Evolutionary conservation across 2,888 invertebrate species (phyloP).

Genomic region (Apodemia mormo): DNA sequence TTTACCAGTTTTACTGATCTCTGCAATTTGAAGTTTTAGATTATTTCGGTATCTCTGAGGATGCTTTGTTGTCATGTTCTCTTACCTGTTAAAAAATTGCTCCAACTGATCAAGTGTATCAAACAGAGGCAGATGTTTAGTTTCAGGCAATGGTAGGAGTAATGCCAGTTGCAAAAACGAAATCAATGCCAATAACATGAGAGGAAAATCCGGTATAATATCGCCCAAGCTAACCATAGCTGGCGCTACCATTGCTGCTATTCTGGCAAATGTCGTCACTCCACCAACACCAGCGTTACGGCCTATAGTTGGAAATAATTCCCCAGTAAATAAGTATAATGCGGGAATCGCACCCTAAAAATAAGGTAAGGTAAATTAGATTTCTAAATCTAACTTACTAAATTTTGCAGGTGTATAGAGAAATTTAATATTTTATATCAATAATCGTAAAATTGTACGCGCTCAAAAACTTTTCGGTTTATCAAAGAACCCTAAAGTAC

Average conservation of each 20-base stretch:
- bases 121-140: conserved; percentile 67
- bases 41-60: no score
- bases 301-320: conserved; percentile 89
- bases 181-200: conserved; percentile 54
- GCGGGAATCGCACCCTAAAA: conserved; percentile 76
- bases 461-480: no score
- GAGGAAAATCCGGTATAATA: conserved; percentile 51
- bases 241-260: conserved; percentile 87
- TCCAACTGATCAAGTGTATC: conserved; percentile 69
- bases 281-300: conserved; percentile 89
- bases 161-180: conserved; percentile 58
- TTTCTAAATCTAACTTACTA: no score
- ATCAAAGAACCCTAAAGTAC: no score
- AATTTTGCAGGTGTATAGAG: no score
- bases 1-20: no score
- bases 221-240: conserved; percentile 56
- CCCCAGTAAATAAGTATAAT: conserved; percentile 88
- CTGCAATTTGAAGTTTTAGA: no score
- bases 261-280: conserved; percentile 87
- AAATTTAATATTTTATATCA: no score
- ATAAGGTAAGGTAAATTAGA: no score
- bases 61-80: neutral
- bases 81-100: conserved; percentile 22
- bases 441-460: no score
- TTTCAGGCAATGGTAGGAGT: conserved; percentile 68